Base-by-base conservation (phyloP, 2,888 invertebrate species). In the Chrysolina oricalcia region DNA sequence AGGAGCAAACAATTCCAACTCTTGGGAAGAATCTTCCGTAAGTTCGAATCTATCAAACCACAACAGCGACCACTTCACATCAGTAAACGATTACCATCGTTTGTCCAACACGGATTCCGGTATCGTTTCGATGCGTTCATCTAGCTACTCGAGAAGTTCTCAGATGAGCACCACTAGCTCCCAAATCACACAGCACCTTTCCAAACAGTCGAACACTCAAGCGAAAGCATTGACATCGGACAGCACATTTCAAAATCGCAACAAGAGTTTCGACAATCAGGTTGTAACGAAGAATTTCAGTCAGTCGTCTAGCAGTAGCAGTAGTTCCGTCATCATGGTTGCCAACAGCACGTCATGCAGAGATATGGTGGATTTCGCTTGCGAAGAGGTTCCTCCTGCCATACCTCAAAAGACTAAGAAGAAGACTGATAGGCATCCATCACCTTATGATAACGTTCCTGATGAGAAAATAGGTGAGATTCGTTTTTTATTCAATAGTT, bases 391-490 rank as follows among this genome's bases (percentile, higher is more conserved):
- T 19, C 91, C 92, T 11, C 93, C 93, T 4, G 92, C 93, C 0
- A 88, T 93, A 72, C 93, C 93, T n/a, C 91, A 91, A 80, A 93
- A 93, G 84, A 90, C 89, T 70, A 89, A 91, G 75, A 87, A 87
- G 77, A 89, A 89, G 82, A 90, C 90, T 83, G 92, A 93, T 76
- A 90, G 92, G 75, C 90, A 92, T 74, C 90, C 92, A 59, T 94
- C 94, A 46, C 93, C 93, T 74, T 94, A 94, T 85, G 94, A 95
- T 88, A 94, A 94, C 86, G 92, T 94, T 81, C 88, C 88, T 80
- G 87, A 88, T 70, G 85, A 85, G 73, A 86, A 83, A 79, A 78
- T 84, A 68, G 84, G 85, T 85, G 73, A 82, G 78, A 40, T 72
- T 48, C 21, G 56, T 67, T 19, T 11, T 13, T 6, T 43, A 11